phyloP scores from a whole-genome alignment of 1,140 invertebrate genomes.

The Trissolcus basalis region DNA sequence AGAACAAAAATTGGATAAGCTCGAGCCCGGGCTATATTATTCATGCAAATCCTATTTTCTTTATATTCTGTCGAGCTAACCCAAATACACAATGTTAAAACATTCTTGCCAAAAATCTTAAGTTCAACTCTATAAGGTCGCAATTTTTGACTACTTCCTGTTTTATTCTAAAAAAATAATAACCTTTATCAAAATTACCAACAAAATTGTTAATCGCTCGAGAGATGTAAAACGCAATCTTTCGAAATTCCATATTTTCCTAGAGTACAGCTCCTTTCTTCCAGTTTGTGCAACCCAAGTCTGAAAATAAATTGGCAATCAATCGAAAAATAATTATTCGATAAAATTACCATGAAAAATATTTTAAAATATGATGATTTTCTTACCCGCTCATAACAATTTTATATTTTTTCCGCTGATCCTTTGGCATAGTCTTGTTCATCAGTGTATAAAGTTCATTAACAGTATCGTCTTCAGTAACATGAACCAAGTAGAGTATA shows the following conservation, averaged over 20 bases:
- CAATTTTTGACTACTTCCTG: not conserved
- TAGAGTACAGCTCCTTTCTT: slow-evolving; percentile 57
- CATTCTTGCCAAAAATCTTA: not conserved
- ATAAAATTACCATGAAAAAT: no score
- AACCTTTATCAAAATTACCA: not conserved
- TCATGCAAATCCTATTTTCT: slow-evolving; percentile 30
- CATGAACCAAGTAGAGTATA: slow-evolving; percentile 65
- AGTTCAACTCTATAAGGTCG: no score
- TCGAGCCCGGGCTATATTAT: slow-evolving; percentile 4
- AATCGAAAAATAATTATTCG: not conserved
- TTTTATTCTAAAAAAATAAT: not conserved
- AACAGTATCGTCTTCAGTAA: slow-evolving; percentile 66
- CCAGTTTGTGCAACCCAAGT: slow-evolving; percentile 61
- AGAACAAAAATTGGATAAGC: slow-evolving; percentile 27
- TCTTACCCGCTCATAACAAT: slow-evolving; percentile 68
- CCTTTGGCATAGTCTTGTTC: slow-evolving; percentile 60
- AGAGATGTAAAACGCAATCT: slow-evolving; percentile 69
- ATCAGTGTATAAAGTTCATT: slow-evolving; percentile 66
- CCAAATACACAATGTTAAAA: not conserved
- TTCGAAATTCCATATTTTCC: slow-evolving; percentile 64
- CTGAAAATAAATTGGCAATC: slow-evolving; percentile 47
- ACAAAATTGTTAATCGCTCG: slow-evolving; percentile 61
- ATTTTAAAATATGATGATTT: slow-evolving; percentile 2
- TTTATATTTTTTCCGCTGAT: slow-evolving; percentile 61
- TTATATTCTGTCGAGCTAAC: slow-evolving; percentile 12